Evolutionary conservation across 1,140 invertebrate species (phyloP).

Genomic region (Drosophila navojoa): DNA sequence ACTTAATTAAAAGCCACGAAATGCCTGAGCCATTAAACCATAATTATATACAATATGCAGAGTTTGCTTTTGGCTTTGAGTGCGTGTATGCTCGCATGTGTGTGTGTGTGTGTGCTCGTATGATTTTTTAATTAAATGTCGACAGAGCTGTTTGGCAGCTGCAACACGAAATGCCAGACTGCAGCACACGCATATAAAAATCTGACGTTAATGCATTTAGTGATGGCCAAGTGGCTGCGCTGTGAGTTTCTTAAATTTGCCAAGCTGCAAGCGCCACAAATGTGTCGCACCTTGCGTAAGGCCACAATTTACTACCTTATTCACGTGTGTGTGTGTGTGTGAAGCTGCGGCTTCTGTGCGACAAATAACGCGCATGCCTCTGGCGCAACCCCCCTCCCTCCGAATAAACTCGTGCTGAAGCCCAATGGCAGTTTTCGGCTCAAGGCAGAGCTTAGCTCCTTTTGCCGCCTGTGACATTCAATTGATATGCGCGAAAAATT

Average conservation of each 20-base stretch:
- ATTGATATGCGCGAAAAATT: conserved; percentile 65
- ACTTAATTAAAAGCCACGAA: conserved; percentile 53
- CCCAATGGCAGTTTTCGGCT: conserved; percentile 14
- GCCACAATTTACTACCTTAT: conserved; percentile 63
- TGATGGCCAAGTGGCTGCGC: conserved; percentile 33
- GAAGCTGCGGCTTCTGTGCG: conserved; percentile 16
- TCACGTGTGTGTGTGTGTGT: conserved; percentile 10
- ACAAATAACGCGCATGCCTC: conserved; percentile 54
- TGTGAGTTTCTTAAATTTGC: neutral
- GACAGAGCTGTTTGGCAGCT: conserved; percentile 29
- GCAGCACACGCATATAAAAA: conserved; percentile 12
- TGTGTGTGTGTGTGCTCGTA: neutral
- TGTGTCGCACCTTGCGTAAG: conserved; percentile 54
- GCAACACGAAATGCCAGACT: conserved; percentile 20
- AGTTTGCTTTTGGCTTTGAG: conserved; percentile 12
- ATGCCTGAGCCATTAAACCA: conserved; percentile 14
- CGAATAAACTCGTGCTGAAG: conserved; percentile 18
- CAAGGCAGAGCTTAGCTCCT: neutral
- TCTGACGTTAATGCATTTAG: conserved; percentile 54
- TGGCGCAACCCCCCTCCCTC: conserved; percentile 15
- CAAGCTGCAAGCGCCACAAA: conserved; percentile 26
- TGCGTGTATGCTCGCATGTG: no score
- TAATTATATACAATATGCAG: neutral
- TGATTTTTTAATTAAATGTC: conserved; percentile 58
- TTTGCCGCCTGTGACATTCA: conserved; percentile 37